Conservation (phyloP, 2,888 invertebrate species). For the Clunio marinus region DNA sequence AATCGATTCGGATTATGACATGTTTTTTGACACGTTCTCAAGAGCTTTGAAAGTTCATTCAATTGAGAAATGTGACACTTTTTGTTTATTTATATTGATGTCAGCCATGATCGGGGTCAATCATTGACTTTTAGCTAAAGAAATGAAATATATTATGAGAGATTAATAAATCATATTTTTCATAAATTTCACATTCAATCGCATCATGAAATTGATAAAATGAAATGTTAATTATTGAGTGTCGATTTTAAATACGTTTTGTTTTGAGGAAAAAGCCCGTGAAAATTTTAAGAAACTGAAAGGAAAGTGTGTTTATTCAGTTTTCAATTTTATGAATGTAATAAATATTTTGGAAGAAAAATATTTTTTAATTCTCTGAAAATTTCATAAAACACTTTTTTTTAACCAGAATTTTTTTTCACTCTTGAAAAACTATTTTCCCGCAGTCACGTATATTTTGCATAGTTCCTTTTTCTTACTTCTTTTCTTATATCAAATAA, state of each 20-base stretch:
- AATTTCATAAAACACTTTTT: no score
- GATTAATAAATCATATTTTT: conserved; percentile 26
- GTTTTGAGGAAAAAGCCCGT: not conserved
- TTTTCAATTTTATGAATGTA: no score
- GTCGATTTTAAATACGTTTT: not conserved
- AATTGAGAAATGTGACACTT: not conserved
- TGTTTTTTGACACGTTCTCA: not conserved
- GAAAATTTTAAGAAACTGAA: not conserved
- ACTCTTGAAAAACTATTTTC: not conserved
- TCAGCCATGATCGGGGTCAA: not conserved
- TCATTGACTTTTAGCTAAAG: not conserved
- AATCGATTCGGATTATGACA: conserved; percentile 14
- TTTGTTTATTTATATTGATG: not conserved
- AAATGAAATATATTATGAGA: conserved; percentile 2
- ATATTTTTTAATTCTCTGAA: no score
- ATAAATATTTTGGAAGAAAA: no score
- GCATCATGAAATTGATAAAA: not conserved
- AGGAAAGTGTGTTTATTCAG: no score
- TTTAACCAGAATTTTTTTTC: not conserved
- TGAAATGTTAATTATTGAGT: not conserved
- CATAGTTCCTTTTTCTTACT: not conserved
- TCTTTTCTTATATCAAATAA: not conserved
- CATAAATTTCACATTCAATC: not conserved
- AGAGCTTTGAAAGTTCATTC: not conserved
- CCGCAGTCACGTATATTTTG: conserved; percentile 25